These are phyloP conservation scores for Oryctolagus cuniculus DNA, from an alignment of 2,113 vertebrate species.

Conservation along the genomic window DNA sequence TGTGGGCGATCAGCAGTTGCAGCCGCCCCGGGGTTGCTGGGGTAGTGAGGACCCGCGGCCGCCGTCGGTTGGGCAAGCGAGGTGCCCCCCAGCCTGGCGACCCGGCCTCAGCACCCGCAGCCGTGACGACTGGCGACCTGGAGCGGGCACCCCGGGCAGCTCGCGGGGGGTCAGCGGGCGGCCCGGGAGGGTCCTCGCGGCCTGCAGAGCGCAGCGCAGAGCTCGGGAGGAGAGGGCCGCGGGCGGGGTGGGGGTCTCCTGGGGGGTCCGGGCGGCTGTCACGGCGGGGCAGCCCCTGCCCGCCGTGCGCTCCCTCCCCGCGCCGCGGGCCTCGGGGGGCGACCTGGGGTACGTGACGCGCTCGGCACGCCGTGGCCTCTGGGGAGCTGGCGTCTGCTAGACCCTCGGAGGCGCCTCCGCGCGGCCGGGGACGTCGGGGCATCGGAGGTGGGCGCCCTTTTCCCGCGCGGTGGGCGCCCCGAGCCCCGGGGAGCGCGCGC, in stretches of 20 bases:
- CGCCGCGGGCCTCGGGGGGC: neutral
- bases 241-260: neutral
- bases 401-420: conserved; percentile 40
- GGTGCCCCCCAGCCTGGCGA: neutral
- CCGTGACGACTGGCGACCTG: conserved; percentile 8
- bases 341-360: neutral
- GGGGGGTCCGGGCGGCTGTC: neutral
- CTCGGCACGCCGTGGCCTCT: neutral
- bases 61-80: neutral
- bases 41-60: neutral
- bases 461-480: neutral
- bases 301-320: conserved; percentile 6
- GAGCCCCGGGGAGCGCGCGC: neutral
- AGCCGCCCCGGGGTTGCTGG: neutral
- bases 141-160: neutral
- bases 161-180: neutral
- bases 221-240: neutral
- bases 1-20: neutral
- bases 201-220: conserved; percentile 70
- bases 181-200: neutral
- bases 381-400: neutral
- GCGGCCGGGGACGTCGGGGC: neutral
- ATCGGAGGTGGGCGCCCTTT: neutral
- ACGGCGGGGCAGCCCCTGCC: neutral
- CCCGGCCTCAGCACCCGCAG: too few species aligned